phyloP scores from a whole-genome alignment of 2,888 invertebrate genomes.

The Seladonia tumulorum region DNA sequence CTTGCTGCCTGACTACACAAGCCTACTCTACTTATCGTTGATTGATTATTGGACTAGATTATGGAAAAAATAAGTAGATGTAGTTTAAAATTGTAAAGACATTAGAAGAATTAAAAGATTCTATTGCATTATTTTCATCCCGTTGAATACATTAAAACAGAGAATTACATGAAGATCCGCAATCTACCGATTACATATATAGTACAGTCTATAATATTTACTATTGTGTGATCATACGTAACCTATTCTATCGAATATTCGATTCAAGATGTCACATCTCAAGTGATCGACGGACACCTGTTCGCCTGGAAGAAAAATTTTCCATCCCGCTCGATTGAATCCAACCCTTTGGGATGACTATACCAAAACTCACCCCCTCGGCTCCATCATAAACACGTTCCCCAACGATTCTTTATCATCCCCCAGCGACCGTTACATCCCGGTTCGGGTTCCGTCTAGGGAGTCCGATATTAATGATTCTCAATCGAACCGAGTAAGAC shows the following conservation, averaged over 20 bases:
- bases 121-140: too few relatives aligned
- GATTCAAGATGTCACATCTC: background rate
- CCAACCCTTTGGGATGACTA: background rate
- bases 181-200: too few relatives aligned
- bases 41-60: too few relatives aligned
- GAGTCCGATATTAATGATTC: constrained; percentile 70
- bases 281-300: background rate
- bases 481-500: constrained; percentile 57
- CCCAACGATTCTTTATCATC: background rate
- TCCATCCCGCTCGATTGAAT: background rate
- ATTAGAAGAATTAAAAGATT: too few relatives aligned
- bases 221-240: background rate
- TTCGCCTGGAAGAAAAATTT: background rate
- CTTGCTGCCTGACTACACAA: too few relatives aligned
- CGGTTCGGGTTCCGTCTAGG: background rate
- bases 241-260: background rate
- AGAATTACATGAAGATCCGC: too few relatives aligned
- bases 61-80: too few relatives aligned
- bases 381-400: constrained; percentile 7
- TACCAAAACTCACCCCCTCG: background rate
- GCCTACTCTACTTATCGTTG: too few relatives aligned
- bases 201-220: background rate
- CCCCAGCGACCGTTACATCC: background rate
- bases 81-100: too few relatives aligned
- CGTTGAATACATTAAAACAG: too few relatives aligned